Evolutionary conservation across 2,888 invertebrate species (phyloP).

Genomic region (Cheilosia urbana): DNA sequence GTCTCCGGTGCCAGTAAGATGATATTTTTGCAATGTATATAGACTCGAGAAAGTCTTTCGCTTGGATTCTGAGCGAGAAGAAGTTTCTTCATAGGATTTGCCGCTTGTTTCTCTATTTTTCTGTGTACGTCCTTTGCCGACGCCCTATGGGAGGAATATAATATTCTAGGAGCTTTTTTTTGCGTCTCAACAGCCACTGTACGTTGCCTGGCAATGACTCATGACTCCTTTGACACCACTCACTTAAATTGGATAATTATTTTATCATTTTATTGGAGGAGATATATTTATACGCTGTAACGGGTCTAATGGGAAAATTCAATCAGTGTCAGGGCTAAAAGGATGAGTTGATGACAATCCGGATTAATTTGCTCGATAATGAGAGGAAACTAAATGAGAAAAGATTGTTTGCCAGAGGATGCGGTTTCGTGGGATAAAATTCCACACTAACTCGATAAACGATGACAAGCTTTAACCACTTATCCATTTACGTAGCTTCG

Average conservation of each 20-base stretch:
- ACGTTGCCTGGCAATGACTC: constrained; percentile 29
- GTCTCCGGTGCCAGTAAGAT: constrained; percentile 4
- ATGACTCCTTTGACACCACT: constrained; percentile 52
- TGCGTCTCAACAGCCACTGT: background rate
- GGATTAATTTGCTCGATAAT: constrained; percentile 33
- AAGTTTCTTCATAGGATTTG: constrained; percentile 16
- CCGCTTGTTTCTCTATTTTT: background rate
- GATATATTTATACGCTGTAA: constrained; percentile 24
- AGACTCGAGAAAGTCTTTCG: background rate
- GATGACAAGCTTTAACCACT: background rate
- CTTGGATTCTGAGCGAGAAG: background rate
- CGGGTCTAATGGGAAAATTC: constrained; percentile 37
- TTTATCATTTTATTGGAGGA: constrained; percentile 54
- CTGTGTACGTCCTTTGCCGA: background rate
- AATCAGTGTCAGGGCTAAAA: constrained; percentile 35
- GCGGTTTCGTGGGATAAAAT: constrained; percentile 6
- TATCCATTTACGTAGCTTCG: background rate
- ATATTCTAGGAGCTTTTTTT: constrained; percentile 1
- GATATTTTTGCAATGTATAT: constrained; percentile 27
- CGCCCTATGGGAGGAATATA: constrained; percentile 22
- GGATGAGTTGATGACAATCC: constrained; percentile 19
- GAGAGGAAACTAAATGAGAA: constrained; percentile 13
- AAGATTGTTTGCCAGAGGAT: background rate
- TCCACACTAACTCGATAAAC: constrained; percentile 17
- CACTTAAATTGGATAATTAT: constrained; percentile 60